phyloP scores from a whole-genome alignment of 1,140 invertebrate species.

The Oscheius sp. region DNA sequence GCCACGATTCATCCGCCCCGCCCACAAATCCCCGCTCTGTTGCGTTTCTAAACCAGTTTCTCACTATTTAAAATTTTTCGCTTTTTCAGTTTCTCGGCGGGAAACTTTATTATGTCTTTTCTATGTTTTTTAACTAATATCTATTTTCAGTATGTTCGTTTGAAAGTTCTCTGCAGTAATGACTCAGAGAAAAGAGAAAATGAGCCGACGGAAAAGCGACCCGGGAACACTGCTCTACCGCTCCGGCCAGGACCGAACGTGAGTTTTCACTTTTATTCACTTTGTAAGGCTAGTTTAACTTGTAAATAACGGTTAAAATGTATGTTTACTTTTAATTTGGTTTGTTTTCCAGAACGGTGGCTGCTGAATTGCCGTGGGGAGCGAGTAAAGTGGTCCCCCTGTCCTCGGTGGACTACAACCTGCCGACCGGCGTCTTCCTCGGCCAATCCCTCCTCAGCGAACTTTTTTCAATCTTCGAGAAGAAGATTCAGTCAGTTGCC shows the following conservation, averaged over 20 bases:
- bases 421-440: constrained; percentile 17
- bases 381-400: constrained; percentile 44
- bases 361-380: constrained; percentile 53
- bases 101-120: no score
- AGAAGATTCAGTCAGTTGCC: constrained; percentile 44
- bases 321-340: neutral
- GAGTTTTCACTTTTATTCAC: constrained; percentile 16
- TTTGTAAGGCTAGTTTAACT: neutral
- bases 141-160: no score
- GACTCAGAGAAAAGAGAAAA: constrained; percentile 2
- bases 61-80: no score
- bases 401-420: constrained; percentile 39
- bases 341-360: constrained; percentile 42
- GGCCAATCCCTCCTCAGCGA: constrained; percentile 41
- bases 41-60: no score
- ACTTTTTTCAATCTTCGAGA: constrained; percentile 51
- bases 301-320: neutral
- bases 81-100: no score
- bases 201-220: constrained; percentile 7
- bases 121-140: no score
- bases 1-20: no score
- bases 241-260: constrained; percentile 3
- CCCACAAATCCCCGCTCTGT: no score
- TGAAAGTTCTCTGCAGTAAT: no score
- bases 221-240: constrained; percentile 16